These are phyloP conservation scores for Lemur catta DNA, from an alignment of 2,797 vertebrate species.

Conservation along the genomic window DNA sequence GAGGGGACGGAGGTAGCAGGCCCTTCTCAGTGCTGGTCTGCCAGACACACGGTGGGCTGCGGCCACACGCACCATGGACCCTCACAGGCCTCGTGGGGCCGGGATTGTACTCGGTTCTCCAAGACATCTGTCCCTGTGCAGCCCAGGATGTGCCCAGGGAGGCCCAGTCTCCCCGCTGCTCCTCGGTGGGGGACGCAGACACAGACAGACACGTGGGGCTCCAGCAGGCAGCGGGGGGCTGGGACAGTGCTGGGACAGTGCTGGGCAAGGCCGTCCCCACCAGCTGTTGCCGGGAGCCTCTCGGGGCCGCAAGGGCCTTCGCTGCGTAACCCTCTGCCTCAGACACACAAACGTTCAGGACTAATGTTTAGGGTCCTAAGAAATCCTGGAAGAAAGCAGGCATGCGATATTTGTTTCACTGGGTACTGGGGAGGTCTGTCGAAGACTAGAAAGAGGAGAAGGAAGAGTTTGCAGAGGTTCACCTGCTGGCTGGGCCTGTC, in stretches of 20 bases:
- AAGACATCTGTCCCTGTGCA: neutral
- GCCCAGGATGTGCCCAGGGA: neutral
- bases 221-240: neutral
- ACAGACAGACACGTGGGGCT: neutral
- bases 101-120: too few species aligned
- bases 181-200: neutral
- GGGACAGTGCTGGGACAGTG: too few species aligned
- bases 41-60: neutral
- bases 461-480: neutral
- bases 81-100: neutral
- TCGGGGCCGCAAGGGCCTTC: rapidly evolving
- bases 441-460: neutral
- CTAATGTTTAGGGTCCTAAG: neutral
- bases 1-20: neutral
- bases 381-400: neutral
- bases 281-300: neutral
- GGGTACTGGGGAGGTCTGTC: too few species aligned
- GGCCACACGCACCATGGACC: neutral
- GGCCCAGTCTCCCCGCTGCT: neutral
- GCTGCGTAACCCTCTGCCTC: rapidly evolving
- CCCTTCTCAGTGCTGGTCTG: neutral
- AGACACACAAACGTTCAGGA: neutral
- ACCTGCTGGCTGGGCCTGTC: rapidly evolving
- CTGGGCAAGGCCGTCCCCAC: too few species aligned
- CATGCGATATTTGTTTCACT: rapidly evolving